Evolutionary conservation across 2,113 vertebrate genomes (phyloP).

Genomic region (Megalops atlanticus): DNA sequence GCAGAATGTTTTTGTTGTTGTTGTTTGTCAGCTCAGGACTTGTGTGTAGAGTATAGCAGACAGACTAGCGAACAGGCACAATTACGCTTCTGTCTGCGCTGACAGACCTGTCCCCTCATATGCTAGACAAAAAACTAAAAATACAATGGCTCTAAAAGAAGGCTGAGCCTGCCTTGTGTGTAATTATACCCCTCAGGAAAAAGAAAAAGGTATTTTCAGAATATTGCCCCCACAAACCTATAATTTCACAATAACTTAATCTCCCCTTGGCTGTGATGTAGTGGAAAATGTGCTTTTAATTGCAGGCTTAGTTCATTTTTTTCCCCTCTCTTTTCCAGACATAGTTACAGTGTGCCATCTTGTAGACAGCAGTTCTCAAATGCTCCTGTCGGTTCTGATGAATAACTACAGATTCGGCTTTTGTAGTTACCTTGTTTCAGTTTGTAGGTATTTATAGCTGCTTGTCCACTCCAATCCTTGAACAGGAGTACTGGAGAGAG

Average conservation of each 20-base stretch:
- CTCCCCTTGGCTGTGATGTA: slow-evolving; percentile 28
- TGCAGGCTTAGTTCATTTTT: not conserved
- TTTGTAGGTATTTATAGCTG: not conserved
- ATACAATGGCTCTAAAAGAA: slow-evolving; percentile 49
- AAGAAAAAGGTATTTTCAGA: slow-evolving; percentile 44
- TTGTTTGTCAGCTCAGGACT: too few relatives aligned
- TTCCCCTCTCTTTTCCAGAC: not conserved
- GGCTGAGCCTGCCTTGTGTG: slow-evolving; percentile 36
- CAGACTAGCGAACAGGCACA: too few relatives aligned
- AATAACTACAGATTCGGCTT: not conserved
- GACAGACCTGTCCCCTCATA: not conserved
- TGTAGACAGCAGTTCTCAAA: not conserved
- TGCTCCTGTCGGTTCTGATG: not conserved
- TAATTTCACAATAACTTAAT: slow-evolving; percentile 36
- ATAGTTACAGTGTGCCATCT: not conserved
- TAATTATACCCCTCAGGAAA: slow-evolving; percentile 56
- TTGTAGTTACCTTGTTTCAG: not conserved
- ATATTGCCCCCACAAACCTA: slow-evolving; percentile 34
- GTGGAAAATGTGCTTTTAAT: slow-evolving; percentile 8
- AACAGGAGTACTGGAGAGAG: too few relatives aligned
- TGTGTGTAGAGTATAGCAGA: too few relatives aligned
- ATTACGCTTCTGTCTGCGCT: not conserved
- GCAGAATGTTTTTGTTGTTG: too few relatives aligned
- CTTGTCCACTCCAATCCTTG: too few relatives aligned
- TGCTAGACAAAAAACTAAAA: slow-evolving; percentile 44